Evolutionary conservation across 2,888 invertebrate species (phyloP).

Genomic region (Chironomus riparius): DNA sequence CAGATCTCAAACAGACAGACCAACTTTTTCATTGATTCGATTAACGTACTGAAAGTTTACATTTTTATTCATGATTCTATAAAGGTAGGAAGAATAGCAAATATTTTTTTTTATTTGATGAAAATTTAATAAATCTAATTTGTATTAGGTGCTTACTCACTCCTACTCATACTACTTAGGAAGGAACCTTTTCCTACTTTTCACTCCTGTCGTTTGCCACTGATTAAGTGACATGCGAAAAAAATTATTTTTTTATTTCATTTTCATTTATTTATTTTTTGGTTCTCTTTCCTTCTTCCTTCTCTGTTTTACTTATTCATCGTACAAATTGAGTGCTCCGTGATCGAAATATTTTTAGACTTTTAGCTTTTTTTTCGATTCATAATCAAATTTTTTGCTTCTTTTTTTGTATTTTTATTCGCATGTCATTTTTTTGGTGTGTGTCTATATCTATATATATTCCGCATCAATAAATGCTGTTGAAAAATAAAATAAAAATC

Average conservation of each 20-base stretch:
- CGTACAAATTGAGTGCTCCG: neutral
- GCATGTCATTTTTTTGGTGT: too few species aligned
- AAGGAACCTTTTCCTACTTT: neutral
- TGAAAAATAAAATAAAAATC: too few species aligned
- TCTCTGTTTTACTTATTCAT: too few species aligned
- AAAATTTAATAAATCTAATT: neutral
- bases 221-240: neutral
- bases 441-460: too few species aligned
- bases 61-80: neutral
- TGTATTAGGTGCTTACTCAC: neutral
- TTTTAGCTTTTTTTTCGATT: neutral
- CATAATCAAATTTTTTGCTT: neutral
- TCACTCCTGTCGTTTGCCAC: neutral
- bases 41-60: neutral
- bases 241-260: neutral
- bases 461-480: too few species aligned
- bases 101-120: neutral
- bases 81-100: neutral
- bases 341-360: neutral
- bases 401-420: too few species aligned
- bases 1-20: too few species aligned
- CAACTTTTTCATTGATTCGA: neutral
- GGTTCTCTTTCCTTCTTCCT: too few species aligned
- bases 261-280: too few species aligned
- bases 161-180: neutral